Evolutionary conservation across 2,888 invertebrate species (phyloP).

Genomic region (Philonicus albiceps): DNA sequence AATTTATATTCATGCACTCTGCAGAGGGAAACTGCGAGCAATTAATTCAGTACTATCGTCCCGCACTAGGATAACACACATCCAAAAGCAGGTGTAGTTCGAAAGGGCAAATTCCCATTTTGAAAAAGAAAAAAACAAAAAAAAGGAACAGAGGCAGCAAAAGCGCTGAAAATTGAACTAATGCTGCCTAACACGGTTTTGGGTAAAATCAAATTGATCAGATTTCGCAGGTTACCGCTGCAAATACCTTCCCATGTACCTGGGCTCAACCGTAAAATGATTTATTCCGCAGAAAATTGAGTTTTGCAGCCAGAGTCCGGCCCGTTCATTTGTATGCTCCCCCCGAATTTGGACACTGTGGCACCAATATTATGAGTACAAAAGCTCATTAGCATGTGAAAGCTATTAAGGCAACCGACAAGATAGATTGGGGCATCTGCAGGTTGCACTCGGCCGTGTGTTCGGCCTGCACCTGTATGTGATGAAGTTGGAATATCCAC

Average conservation of each 20-base stretch:
- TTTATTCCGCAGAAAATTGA: slow-evolving; percentile 25
- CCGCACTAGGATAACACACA: not conserved
- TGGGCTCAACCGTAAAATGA: not conserved
- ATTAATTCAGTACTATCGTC: not conserved
- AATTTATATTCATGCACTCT: not conserved
- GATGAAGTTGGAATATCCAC: not conserved
- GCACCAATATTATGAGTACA: slow-evolving; percentile 12
- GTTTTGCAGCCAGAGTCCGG: slow-evolving; percentile 13
- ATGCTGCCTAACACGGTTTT: not conserved
- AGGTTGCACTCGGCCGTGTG: not conserved
- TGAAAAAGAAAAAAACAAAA: too few species aligned
- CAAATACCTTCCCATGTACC: not conserved
- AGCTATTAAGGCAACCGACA: slow-evolving; percentile 20
- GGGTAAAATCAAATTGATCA: slow-evolving; percentile 15
- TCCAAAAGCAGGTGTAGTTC: not conserved
- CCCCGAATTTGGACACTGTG: not conserved
- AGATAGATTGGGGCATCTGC: not conserved
- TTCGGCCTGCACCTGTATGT: not conserved
- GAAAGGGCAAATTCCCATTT: not conserved
- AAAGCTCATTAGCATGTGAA: slow-evolving; percentile 27
- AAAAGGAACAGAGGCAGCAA: not conserved
- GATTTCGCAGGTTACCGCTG: slow-evolving; percentile 3
- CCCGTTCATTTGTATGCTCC: not conserved
- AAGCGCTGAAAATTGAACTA: not conserved
- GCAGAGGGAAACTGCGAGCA: not conserved